Base-by-base conservation (phyloP, 2,113 vertebrate species). In the Sinosuthora webbiana region DNA sequence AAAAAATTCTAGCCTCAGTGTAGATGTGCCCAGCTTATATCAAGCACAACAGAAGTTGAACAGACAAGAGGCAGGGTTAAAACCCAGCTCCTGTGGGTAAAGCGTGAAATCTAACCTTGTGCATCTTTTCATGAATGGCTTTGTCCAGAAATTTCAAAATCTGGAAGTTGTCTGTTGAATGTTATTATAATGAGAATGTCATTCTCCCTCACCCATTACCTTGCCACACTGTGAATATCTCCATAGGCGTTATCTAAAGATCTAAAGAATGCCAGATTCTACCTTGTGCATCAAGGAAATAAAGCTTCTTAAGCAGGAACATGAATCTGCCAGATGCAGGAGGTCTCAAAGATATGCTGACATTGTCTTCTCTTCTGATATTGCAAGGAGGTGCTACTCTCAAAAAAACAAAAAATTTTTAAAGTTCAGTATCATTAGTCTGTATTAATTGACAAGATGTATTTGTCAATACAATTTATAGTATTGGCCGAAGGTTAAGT, bases 11-110 rank as follows among this genome's bases (percentile, higher is more conserved):
- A 95, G 53, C 81, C 33, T 82, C 70, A 49, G 45, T 47, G 74
- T 83, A 87, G 86, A 89, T 84, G 69, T 85, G n/a, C 75, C 82
- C 62, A 75, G 92, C 31, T 94, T 93, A 68, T 71, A 89, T 78
- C 41, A 78, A 90, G 64, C 12, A 6, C 73, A 95, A 53, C 53
- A 87, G 79, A 93, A 97, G 94, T 25, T 86, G 64, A 35, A 74
- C 55, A 75, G 57, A 49, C 33, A 89, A 95, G 59, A 41, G 37
- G 3, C 59, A 92, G 70, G 19, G 60, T 89, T 95, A 95, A 87
- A 94, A 91, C 31, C 83, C 7, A 3, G 0, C 27, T 80, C 63
- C 57, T 20, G 12, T 33, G 8, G 2, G 35, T 90, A 44, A 92
- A 90, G n/a, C 67, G 20, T 42, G 50, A 90, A 94, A 76, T 82